phyloP scores from a whole-genome alignment of 2,888 invertebrate species.

The Tuberolachnus salignus region DNA sequence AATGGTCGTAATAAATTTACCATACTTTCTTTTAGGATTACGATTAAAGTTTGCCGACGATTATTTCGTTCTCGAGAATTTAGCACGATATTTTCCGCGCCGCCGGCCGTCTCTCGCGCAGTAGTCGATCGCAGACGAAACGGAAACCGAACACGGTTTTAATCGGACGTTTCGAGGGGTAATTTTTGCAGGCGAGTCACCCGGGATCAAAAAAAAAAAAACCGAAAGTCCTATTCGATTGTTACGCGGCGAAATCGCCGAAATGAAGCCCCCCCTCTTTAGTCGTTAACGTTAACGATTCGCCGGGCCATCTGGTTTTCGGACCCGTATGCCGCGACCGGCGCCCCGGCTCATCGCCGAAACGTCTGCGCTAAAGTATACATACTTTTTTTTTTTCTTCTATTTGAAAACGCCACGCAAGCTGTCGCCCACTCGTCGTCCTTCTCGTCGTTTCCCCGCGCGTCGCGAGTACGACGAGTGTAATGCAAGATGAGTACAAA shows the following conservation, averaged over 20 bases:
- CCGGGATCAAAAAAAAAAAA: background rate
- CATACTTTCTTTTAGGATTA: constrained; percentile 14
- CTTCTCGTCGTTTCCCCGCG: background rate
- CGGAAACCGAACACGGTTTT: background rate
- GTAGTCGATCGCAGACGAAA: too few species aligned
- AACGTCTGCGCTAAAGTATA: too few species aligned
- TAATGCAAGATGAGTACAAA: too few species aligned
- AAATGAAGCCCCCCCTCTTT: too few species aligned
- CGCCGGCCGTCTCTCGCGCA: too few species aligned
- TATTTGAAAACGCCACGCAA: constrained; percentile 40
- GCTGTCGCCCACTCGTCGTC: background rate
- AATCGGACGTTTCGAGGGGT: too few species aligned
- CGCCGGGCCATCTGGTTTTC: constrained; percentile 28
- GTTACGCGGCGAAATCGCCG: too few species aligned
- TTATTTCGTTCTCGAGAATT: background rate
- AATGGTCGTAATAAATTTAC: constrained; percentile 38
- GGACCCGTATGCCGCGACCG: too few species aligned
- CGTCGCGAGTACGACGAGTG: background rate
- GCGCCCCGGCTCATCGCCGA: too few species aligned
- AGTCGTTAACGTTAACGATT: constrained; percentile 43
- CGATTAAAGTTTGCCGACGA: constrained; percentile 7
- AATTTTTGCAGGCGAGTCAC: too few species aligned
- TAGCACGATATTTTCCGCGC: too few species aligned
- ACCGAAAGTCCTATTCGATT: background rate
- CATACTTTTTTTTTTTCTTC: too few species aligned